phyloP scores from a whole-genome alignment of 2,113 vertebrate genomes.

The Buteo buteo region DNA sequence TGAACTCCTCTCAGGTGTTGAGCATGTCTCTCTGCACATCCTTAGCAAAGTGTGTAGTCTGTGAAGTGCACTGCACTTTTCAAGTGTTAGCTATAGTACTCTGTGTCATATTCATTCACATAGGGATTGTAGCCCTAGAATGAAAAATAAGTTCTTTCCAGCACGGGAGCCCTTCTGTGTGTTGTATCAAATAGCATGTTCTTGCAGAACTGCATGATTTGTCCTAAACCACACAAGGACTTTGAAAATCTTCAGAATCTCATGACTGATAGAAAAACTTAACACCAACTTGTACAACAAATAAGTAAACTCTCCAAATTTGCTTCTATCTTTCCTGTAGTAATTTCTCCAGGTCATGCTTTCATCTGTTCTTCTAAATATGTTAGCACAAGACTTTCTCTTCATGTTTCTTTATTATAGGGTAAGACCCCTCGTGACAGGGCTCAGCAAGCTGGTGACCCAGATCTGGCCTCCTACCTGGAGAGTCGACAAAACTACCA shows the following conservation, averaged over 20 bases:
- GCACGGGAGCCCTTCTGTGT: background rate
- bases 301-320: background rate
- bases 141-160: background rate
- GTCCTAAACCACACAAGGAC: background rate
- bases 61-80: background rate
- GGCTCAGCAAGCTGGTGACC: constrained; percentile 87
- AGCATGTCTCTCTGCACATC: background rate
- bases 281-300: background rate
- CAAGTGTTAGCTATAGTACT: background rate
- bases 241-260: background rate
- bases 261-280: background rate
- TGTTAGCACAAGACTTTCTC: background rate
- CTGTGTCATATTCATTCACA: background rate
- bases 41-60: background rate
- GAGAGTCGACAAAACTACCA: constrained; percentile 77
- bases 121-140: background rate
- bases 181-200: background rate
- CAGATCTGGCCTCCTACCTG: constrained; percentile 84
- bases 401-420: constrained; percentile 58
- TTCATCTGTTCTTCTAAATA: background rate
- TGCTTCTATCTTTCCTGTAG: background rate
- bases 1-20: background rate
- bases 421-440: constrained; percentile 89
- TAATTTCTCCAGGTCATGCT: background rate
- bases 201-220: background rate